These are phyloP conservation scores for Habrosyne pyritoides DNA, from an alignment of 2,888 invertebrate genomes.

Conservation along the genomic window DNA sequence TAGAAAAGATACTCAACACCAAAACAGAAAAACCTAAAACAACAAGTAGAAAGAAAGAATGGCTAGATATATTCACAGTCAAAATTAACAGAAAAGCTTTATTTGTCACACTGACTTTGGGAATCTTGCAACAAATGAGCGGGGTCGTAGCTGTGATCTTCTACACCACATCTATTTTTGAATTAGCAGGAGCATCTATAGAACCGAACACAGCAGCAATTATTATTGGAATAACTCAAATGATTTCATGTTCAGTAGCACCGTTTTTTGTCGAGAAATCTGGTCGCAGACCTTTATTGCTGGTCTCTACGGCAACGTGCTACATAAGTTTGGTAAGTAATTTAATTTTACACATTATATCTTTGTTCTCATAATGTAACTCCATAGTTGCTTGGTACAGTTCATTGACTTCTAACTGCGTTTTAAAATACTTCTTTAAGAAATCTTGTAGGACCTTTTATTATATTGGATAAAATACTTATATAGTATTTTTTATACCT, in stretches of 20 bases:
- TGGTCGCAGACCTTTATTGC: conserved; percentile 48
- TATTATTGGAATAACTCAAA: conserved; percentile 48
- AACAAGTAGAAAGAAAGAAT: conserved; percentile 24
- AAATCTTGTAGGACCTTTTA: too few relatives aligned
- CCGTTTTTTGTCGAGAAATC: conserved; percentile 52
- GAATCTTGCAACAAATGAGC: conserved; percentile 48
- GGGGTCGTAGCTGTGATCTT: conserved; percentile 46
- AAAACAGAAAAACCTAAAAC: conserved; percentile 28
- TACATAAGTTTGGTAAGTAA: conserved; percentile 53
- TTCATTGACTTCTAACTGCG: too few relatives aligned
- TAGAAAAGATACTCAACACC: conserved; percentile 30
- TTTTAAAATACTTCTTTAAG: too few relatives aligned
- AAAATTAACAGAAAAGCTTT: conserved; percentile 50
- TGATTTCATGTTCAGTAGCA: conserved; percentile 41
- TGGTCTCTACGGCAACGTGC: conserved; percentile 45
- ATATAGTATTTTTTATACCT: too few relatives aligned
- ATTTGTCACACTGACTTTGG: conserved; percentile 40
- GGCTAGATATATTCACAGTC: conserved; percentile 46
- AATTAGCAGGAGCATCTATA: conserved; percentile 46
- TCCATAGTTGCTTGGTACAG: too few relatives aligned
- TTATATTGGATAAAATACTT: too few relatives aligned
- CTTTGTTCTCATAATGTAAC: too few relatives aligned
- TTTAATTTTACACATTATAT: background rate
- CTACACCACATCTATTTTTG: conserved; percentile 52
- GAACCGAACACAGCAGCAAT: conserved; percentile 51